Evolutionary conservation across 2,888 invertebrate species (phyloP).

Genomic region (Leptopilina drosophilae): DNA sequence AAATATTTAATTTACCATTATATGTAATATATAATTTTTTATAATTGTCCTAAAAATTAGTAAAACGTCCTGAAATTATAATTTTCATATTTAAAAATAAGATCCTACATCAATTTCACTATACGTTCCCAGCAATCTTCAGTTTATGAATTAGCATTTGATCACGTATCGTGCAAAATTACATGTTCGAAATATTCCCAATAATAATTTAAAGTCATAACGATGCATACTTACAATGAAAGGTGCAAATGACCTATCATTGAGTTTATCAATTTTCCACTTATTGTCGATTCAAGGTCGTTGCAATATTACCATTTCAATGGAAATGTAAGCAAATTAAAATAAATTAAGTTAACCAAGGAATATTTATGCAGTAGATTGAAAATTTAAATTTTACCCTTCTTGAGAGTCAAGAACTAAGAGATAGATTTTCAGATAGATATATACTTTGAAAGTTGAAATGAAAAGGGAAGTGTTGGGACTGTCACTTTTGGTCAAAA

Average conservation of each 20-base stretch:
- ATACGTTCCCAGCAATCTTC: background rate
- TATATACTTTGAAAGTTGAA: background rate
- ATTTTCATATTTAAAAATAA: too few species aligned
- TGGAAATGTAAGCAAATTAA: too few species aligned
- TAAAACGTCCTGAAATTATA: too few species aligned
- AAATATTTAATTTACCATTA: too few species aligned
- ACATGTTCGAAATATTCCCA: slow-evolving; percentile 47
- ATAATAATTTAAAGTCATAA: slow-evolving; percentile 5
- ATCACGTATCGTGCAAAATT: slow-evolving; percentile 53
- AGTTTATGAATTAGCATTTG: slow-evolving; percentile 47
- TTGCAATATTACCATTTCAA: background rate
- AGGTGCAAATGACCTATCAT: slow-evolving; percentile 12
- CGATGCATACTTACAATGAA: slow-evolving; percentile 26
- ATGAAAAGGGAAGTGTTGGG: slow-evolving; percentile 48
- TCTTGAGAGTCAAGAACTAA: too few species aligned
- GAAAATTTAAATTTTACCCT: too few species aligned
- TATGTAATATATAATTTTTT: too few species aligned
- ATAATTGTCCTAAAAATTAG: too few species aligned
- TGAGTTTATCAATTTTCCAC: slow-evolving; percentile 17
- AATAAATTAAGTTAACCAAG: too few species aligned
- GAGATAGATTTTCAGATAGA: background rate
- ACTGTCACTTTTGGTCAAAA: slow-evolving; percentile 16
- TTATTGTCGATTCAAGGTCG: background rate
- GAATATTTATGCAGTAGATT: too few species aligned
- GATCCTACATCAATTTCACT: background rate